These are phyloP conservation scores for Andrena haemorrhoa DNA, from an alignment of 2,888 invertebrate genomes.

Conservation along the genomic window DNA sequence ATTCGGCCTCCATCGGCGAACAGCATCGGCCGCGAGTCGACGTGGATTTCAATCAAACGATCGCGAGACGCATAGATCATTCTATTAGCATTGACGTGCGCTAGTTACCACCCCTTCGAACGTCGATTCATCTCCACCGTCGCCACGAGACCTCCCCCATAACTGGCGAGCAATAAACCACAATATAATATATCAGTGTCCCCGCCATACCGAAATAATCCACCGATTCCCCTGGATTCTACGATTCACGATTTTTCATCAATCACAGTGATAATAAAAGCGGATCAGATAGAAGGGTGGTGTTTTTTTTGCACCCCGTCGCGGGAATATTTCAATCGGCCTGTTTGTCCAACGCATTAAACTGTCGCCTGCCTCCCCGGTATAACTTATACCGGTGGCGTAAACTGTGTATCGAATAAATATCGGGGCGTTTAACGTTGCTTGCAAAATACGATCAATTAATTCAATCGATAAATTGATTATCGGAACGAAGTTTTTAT, in stretches of 20 bases:
- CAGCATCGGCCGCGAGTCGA: conserved; percentile 32
- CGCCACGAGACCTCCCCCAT: conserved; percentile 26
- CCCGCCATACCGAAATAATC: conserved; percentile 56
- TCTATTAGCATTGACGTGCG: conserved; percentile 69
- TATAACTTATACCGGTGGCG: conserved; percentile 10
- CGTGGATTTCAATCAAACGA: conserved; percentile 66
- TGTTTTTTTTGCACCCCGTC: not conserved
- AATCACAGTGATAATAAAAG: conserved; percentile 52
- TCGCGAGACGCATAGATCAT: conserved; percentile 72
- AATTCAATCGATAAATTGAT: too few species aligned
- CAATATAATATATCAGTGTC: conserved; percentile 69
- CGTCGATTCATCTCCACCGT: conserved; percentile 57
- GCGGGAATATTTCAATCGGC: conserved; percentile 20
- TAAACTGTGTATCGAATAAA: not conserved
- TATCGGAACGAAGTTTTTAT: too few species aligned
- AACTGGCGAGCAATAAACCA: conserved; percentile 57
- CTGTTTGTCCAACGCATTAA: not conserved
- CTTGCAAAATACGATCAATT: too few species aligned
- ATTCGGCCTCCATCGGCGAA: conserved; percentile 37
- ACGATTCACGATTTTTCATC: conserved; percentile 62
- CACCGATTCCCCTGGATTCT: conserved; percentile 24
- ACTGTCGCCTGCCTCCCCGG: conserved; percentile 8
- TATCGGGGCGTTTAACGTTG: not conserved
- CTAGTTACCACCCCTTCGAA: conserved; percentile 64
- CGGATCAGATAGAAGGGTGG: not conserved